Percentiles rank a stretch among this genome's conserved stretches.
These are phyloP conservation scores for Celastrina argiolus DNA, from an alignment of 2,888 invertebrate genomes.

Conservation along the genomic window DNA sequence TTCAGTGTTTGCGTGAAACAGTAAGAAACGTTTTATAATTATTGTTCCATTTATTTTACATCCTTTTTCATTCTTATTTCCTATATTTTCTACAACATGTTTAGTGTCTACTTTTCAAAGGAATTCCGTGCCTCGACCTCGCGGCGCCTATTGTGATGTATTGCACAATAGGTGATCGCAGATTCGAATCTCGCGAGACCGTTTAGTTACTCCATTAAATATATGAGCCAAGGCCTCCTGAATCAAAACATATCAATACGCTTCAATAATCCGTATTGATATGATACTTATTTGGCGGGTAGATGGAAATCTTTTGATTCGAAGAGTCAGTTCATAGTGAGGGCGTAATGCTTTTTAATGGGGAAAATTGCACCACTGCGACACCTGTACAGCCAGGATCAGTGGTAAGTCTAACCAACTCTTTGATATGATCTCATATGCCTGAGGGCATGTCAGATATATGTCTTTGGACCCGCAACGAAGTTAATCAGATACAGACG, in stretches of 20 bases:
- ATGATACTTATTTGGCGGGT: not conserved
- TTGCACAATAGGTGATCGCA: constrained; percentile 26
- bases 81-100: not conserved
- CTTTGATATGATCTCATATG: no score
- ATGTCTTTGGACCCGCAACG: no score
- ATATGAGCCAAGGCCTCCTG: constrained; percentile 17
- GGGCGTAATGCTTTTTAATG: no score
- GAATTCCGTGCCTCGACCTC: constrained; percentile 24
- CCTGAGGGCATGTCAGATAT: no score
- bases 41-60: not conserved
- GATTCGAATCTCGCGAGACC: constrained; percentile 26
- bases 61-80: not conserved
- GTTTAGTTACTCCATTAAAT: not conserved
- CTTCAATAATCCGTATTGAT: not conserved
- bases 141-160: constrained; percentile 23
- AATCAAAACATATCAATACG: not conserved
- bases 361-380: no score
- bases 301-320: not conserved
- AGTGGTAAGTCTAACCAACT: no score
- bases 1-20: no score
- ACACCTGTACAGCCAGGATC: no score
- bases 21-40: no score
- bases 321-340: not conserved
- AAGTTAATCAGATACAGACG: no score
- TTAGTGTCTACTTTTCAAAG: not conserved